Evolutionary conservation across 23 tunicate genomes (phyloP).

Genomic region (Trididemnum clinides): DNA sequence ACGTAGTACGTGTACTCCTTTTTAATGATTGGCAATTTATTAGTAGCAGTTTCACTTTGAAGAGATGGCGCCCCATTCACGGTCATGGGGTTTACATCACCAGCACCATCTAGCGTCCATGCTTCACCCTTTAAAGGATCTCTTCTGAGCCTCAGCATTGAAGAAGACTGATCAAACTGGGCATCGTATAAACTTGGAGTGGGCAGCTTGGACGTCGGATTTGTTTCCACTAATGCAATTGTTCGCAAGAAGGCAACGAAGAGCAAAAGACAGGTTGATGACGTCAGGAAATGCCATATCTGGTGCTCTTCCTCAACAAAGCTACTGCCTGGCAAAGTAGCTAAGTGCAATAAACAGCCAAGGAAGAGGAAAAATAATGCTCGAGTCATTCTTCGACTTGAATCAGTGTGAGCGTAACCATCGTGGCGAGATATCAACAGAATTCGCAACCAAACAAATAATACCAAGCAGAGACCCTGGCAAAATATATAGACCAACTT

Average conservation of each 20-base stretch:
- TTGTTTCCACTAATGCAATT: constrained; percentile 8
- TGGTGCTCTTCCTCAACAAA: constrained; percentile 96
- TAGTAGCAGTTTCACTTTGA: not conserved
- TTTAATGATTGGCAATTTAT: not conserved
- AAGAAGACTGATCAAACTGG: not conserved
- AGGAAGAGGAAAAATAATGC: constrained; percentile 4
- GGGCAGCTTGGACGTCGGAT: not conserved
- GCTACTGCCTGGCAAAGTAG: constrained; percentile 68
- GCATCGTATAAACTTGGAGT: constrained; percentile 31
- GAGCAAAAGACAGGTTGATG: constrained; percentile 8
- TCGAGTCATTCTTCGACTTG: constrained; percentile 3
- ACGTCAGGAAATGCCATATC: constrained; percentile 80
- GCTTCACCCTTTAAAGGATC: not conserved
- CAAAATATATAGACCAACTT: not conserved
- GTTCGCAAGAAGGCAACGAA: constrained; percentile 45
- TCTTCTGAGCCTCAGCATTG: not conserved
- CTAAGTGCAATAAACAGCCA: constrained; percentile 54
- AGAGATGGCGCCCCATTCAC: not conserved
- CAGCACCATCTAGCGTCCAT: not conserved
- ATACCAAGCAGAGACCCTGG: constrained; percentile 50
- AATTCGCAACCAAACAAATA: constrained; percentile 32
- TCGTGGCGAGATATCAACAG: not conserved
- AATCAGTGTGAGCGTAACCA: not conserved
- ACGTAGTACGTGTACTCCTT: constrained; percentile 13
- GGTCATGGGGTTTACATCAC: not conserved